These are phyloP conservation scores for Himalopsyche kuldschensis DNA, from an alignment of 2,888 invertebrate genomes.

Conservation along the genomic window DNA sequence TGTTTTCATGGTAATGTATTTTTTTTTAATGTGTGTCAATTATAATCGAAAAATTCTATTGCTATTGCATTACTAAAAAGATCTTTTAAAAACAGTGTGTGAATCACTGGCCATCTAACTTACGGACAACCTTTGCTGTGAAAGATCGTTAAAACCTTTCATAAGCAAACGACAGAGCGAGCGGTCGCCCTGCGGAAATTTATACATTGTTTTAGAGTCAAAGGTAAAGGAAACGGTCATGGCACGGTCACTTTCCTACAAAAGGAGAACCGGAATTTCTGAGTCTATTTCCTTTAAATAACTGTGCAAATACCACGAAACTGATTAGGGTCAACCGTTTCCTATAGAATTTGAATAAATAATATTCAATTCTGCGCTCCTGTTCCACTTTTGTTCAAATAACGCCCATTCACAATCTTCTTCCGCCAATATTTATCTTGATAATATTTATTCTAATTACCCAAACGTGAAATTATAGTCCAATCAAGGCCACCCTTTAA, in stretches of 20 bases:
- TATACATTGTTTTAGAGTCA: slow-evolving; percentile 38
- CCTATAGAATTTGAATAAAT: slow-evolving; percentile 5
- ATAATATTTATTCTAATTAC: slow-evolving; percentile 7
- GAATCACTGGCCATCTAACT: neutral
- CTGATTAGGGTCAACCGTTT: slow-evolving; percentile 26
- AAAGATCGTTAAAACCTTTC: slow-evolving; percentile 14
- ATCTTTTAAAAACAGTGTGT: neutral
- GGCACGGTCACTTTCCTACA: slow-evolving; percentile 24
- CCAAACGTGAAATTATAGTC: slow-evolving; percentile 1
- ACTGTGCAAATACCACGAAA: slow-evolving; percentile 28
- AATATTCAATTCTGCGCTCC: slow-evolving; percentile 18
- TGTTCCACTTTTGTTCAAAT: slow-evolving; percentile 5
- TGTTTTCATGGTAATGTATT: no score
- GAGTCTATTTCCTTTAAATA: slow-evolving; percentile 35
- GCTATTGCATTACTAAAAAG: no score
- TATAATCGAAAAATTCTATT: no score
- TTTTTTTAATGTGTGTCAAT: no score
- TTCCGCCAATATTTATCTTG: neutral
- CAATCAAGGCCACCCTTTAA: no score
- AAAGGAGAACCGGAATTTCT: slow-evolving; percentile 31
- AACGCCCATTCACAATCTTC: slow-evolving; percentile 9
- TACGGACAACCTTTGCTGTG: neutral
- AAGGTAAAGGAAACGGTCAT: slow-evolving; percentile 37
- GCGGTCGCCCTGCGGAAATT: slow-evolving; percentile 27
- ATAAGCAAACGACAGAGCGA: slow-evolving; percentile 30